Conservation (phyloP, 2,888 invertebrate species). For the Xestia xanthographa region DNA sequence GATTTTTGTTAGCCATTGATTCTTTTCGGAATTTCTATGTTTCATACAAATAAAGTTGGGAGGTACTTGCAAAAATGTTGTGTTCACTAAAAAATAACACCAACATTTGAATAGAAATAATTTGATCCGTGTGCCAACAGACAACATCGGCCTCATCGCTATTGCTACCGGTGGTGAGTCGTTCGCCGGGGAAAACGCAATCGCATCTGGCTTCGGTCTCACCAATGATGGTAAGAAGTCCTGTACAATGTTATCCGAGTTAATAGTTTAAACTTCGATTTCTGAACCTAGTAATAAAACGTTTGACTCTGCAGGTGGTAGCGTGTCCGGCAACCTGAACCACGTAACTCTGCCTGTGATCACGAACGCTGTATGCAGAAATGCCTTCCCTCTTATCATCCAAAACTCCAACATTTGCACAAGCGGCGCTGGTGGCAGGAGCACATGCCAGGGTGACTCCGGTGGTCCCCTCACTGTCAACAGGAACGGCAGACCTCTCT, state of each 20-base stretch:
- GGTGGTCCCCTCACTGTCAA: conserved; percentile 75
- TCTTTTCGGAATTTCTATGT: background rate
- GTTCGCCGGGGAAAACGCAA: conserved; percentile 70
- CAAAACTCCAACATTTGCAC: conserved; percentile 72
- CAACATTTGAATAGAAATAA: background rate
- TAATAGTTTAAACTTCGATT: background rate
- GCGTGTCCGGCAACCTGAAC: conserved; percentile 5
- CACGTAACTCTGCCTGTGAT: conserved; percentile 47
- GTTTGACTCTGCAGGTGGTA: conserved; percentile 13
- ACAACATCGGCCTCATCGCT: conserved; percentile 65
- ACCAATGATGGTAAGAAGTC: conserved; percentile 48
- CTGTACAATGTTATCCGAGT: background rate
- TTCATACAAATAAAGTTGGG: background rate
- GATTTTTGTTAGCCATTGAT: background rate
- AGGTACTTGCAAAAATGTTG: background rate
- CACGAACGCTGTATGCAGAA: conserved; percentile 17
- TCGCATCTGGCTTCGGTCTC: conserved; percentile 80
- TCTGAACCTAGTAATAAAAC: background rate
- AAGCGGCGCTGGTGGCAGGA: conserved; percentile 67
- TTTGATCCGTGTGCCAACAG: conserved; percentile 50
- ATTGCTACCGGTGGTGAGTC: conserved; percentile 69
- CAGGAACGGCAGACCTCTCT: conserved; percentile 54
- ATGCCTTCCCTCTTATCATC: conserved; percentile 56
- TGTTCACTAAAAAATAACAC: background rate
- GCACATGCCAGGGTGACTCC: conserved; percentile 75